A percentile compares a stretch with the other conserved stretches of the same genome.
phyloP scores from a whole-genome alignment of 2,888 invertebrate genomes.

The Rhaphigaster nebulosa region DNA sequence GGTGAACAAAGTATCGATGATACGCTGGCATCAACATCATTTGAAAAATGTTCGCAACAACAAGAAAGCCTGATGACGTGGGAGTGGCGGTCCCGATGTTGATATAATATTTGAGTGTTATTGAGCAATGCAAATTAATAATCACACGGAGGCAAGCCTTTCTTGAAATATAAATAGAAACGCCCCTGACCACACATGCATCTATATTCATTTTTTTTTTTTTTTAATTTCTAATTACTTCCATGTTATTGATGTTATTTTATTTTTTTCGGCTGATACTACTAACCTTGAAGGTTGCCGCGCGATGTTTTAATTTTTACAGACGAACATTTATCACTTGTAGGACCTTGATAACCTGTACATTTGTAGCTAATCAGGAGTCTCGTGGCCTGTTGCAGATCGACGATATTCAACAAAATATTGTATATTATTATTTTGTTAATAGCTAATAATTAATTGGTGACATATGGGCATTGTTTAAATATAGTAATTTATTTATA shows the following conservation, averaged over 20 bases:
- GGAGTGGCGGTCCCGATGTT: background rate
- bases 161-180: background rate
- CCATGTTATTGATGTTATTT: background rate
- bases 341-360: background rate
- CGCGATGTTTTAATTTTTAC: background rate
- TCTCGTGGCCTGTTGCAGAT: no score
- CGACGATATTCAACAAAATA: no score
- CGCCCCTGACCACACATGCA: no score
- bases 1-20: background rate
- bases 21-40: background rate
- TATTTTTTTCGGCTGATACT: background rate
- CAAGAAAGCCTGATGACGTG: background rate
- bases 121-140: constrained; percentile 2
- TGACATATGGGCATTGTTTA: no score
- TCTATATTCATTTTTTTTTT: background rate
- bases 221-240: background rate
- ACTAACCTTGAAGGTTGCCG: background rate
- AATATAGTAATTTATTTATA: no score
- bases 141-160: background rate
- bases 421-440: no score
- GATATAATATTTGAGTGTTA: background rate
- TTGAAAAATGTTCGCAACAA: background rate
- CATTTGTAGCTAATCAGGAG: no score
- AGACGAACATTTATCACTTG: background rate
- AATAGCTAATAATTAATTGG: no score